Conservation (phyloP, 1,140 invertebrate species). For the Sinella curviseta region DNA sequence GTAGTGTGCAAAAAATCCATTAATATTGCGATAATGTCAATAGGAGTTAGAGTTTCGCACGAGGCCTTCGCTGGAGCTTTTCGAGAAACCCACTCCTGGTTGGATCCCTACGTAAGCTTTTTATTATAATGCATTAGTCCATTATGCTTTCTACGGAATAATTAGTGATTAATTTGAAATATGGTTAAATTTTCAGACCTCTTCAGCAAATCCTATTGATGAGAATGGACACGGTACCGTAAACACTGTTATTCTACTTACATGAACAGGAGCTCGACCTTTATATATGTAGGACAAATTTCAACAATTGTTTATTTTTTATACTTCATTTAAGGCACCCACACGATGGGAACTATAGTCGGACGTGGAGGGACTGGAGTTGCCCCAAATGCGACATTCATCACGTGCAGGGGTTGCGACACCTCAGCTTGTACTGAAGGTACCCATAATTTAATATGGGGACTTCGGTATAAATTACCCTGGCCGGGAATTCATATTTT, state of each 20-base stretch:
- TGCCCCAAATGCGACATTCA: conserved; percentile 28
- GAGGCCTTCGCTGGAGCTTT: not conserved
- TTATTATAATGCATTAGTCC: not conserved
- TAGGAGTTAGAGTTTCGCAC: conserved; percentile 35
- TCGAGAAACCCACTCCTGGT: conserved; percentile 20
- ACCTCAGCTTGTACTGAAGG: not conserved
- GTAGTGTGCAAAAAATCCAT: not conserved
- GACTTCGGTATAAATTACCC: not conserved
- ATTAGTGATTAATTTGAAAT: not conserved
- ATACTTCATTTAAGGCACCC: not conserved
- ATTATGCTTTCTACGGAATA: not conserved
- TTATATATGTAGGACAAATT: too few relatives aligned
- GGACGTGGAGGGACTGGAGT: conserved; percentile 30
- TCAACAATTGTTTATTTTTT: not conserved
- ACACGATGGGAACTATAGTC: conserved; percentile 28
- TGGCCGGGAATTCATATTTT: too few relatives aligned
- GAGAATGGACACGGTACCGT: conserved; percentile 30
- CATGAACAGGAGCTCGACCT: too few relatives aligned
- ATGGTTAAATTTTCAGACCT: not conserved
- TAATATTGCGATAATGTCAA: not conserved
- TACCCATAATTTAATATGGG: not conserved
- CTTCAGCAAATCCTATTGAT: not conserved
- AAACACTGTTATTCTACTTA: too few relatives aligned
- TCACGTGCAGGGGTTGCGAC: not conserved
- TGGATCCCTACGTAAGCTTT: conserved; percentile 17